Evolutionary conservation across 1,140 invertebrate genomes (phyloP).

Genomic region (Pseudoatta argentina): DNA sequence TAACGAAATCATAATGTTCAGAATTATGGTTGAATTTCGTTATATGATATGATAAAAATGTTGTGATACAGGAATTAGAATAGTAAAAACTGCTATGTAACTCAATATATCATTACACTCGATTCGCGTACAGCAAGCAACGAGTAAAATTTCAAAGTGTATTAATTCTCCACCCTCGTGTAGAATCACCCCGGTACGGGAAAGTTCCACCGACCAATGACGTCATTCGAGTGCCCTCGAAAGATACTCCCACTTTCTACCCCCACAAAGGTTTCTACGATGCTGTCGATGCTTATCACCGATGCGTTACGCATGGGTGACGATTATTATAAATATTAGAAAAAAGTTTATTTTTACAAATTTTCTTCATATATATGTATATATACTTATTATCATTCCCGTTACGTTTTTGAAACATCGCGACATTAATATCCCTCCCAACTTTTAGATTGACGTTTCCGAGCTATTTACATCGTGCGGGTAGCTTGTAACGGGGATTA

Average conservation of each 20-base stretch:
- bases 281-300: constrained; percentile 67
- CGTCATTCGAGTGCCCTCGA: constrained; percentile 67
- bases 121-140: not conserved
- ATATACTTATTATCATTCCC: constrained; percentile 29
- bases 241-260: constrained; percentile 77
- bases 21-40: not conserved
- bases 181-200: constrained; percentile 57
- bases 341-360: not conserved
- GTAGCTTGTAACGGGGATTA: constrained; percentile 72
- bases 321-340: constrained; percentile 54
- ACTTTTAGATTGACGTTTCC: constrained; percentile 77
- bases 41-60: too few species aligned
- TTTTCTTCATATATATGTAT: constrained; percentile 7
- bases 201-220: constrained; percentile 66
- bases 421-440: constrained; percentile 70
- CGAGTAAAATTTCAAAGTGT: not conserved
- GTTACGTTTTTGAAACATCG: constrained; percentile 40
- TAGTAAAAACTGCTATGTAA: not conserved
- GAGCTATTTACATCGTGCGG: constrained; percentile 75
- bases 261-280: constrained; percentile 33
- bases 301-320: constrained; percentile 65
- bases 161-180: constrained; percentile 56
- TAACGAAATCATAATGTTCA: not conserved
- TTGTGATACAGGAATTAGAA: not conserved
- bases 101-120: not conserved